Evolutionary conservation across 2,888 invertebrate species (phyloP).

Genomic region (Acronicta psi): DNA sequence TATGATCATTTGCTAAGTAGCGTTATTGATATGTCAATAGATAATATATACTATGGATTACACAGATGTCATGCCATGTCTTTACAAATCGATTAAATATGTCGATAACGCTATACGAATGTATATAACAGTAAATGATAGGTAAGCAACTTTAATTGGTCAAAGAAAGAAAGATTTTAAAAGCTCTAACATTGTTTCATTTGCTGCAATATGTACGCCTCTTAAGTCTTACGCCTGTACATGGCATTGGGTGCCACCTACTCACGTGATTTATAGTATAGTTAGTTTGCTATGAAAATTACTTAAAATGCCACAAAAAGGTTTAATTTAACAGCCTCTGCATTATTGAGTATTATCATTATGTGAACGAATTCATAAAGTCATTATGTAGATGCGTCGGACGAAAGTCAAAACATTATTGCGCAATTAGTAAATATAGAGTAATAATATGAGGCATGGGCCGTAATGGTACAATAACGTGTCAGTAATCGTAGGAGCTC

Average conservation of each 20-base stretch:
- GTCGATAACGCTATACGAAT: background rate
- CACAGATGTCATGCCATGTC: background rate
- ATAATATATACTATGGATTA: conserved; percentile 5
- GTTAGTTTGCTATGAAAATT: no score
- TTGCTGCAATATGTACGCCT: no score
- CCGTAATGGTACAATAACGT: conserved; percentile 56
- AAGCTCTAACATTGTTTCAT: conserved; percentile 1
- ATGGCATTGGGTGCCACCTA: no score
- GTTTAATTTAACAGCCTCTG: background rate
- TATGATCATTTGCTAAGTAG: conserved; percentile 28
- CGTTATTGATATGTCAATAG: conserved; percentile 12
- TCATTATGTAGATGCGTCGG: conserved; percentile 15
- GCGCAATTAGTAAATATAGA: conserved; percentile 55
- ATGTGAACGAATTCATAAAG: conserved; percentile 24
- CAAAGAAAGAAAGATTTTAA: background rate
- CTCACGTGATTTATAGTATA: no score
- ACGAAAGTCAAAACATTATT: conserved; percentile 37
- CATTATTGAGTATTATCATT: conserved; percentile 13
- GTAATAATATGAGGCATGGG: conserved; percentile 20
- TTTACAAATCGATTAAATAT: background rate
- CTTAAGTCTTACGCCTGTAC: no score
- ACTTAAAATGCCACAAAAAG: no score
- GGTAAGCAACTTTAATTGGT: no score
- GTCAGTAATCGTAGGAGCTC: conserved; percentile 61
- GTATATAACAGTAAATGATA: no score